Base-by-base conservation (phyloP, 2,113 vertebrate species). In the Cinclus mexicanus region DNA sequence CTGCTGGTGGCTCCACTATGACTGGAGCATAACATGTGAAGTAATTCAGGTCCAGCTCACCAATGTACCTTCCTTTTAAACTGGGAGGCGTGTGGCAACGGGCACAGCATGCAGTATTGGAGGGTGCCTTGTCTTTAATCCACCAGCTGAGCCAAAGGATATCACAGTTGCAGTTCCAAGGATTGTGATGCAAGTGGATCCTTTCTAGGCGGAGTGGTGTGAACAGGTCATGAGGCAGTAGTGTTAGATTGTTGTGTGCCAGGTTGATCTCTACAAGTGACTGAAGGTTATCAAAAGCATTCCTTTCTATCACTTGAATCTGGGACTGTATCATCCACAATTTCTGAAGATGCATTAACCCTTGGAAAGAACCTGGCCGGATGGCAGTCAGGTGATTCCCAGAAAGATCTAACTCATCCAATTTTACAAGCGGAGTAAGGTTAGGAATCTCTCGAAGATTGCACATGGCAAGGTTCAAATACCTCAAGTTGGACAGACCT, bases 391-490 rank as follows among this genome's bases (percentile, higher is more conserved):
- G 97, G 95, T 99, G 99, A 94, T 99, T 99, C 94, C 99, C 99
- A 80, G 99, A 99, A 98, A 99, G 99, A 97, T 99, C 99, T 92
- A 99, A 97, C 97, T 99, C 99, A 95, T 99, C 99, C 92, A 99
- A 97, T 95, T 99, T 99, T 80, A 99, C 98, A 94, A 99, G 98
- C 1, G 99, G 99, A 16, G 99, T 99, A 89, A 99, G 99, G 97
- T 99, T 99, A 96, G 99, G 99, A 95, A 99, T 99, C 97, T 99
- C 99, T 78, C 99, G 99, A 94, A 99, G 98, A 97, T 99, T 99
- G 98, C 99, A 99, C 99, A 99, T 99, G 96, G 99, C 99, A 97
- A 99, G 98, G 97, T 99, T 99, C 98, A 99, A 98, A 98, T 99
- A 99, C 93, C 99, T 99, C 96, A 99, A 98, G 96, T 99, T 99